A percentile compares a stretch with the other conserved stretches of the same genome.
phyloP scores from a whole-genome alignment of 2,888 invertebrate genomes.

The Amphipoea lucens region DNA sequence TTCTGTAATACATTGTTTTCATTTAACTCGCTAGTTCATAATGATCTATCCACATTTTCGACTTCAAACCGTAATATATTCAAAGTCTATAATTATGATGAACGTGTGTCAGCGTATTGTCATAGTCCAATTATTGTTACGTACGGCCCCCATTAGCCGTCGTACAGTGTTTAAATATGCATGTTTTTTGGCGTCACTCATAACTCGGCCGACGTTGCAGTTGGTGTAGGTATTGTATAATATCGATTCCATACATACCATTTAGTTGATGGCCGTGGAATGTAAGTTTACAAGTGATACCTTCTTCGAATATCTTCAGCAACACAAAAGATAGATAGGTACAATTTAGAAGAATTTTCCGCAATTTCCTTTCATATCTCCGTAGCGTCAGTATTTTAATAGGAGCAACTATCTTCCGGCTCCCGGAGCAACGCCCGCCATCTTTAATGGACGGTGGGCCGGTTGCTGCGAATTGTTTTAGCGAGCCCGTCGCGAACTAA shows the following conservation, averaged over 20 bases:
- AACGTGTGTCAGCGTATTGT: neutral
- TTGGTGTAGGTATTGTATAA: neutral
- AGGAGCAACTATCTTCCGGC: constrained; percentile 14
- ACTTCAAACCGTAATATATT: neutral
- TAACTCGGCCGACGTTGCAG: neutral
- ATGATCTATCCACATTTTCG: neutral
- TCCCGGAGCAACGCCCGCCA: constrained; percentile 56
- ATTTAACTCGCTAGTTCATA: neutral
- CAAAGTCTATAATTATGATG: neutral
- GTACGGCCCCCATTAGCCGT: neutral
- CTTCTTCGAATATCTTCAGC: neutral
- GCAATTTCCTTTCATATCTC: constrained; percentile 21
- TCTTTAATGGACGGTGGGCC: constrained; percentile 68
- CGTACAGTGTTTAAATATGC: neutral
- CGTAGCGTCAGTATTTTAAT: constrained; percentile 43
- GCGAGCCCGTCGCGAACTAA: constrained; percentile 64
- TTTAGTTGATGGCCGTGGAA: neutral
- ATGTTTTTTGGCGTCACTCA: neutral
- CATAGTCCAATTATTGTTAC: neutral
- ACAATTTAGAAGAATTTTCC: constrained; percentile 8
- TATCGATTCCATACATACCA: neutral
- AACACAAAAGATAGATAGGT: neutral
- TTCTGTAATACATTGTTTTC: neutral
- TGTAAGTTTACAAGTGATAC: neutral
- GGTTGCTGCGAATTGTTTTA: constrained; percentile 76